Percentiles rank a stretch among this genome's conserved stretches.
phyloP scores from a whole-genome alignment of 2,113 vertebrate species.

The Rhombomys opimus region DNA sequence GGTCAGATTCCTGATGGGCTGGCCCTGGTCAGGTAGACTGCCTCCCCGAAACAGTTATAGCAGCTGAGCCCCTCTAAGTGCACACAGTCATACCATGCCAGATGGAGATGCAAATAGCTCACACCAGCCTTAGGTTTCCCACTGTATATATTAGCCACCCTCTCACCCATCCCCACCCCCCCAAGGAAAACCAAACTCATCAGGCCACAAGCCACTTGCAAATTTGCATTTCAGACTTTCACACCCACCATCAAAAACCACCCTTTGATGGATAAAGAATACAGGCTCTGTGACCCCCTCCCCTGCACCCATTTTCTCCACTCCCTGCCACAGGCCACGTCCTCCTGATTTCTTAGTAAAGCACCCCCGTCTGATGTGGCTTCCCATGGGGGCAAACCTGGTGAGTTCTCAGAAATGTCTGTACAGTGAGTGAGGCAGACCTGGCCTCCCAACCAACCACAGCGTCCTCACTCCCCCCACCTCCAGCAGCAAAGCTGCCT shows the following conservation, averaged over 20 bases:
- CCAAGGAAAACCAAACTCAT: conserved; percentile 23
- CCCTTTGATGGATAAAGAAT: background rate
- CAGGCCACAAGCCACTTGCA: conserved; percentile 2
- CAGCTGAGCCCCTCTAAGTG: background rate
- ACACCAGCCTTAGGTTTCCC: background rate
- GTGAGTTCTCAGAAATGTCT: conserved; percentile 86
- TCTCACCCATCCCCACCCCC: background rate
- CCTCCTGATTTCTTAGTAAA: conserved; percentile 81
- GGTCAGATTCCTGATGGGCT: background rate
- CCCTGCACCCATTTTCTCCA: conserved; percentile 23
- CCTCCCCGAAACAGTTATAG: background rate
- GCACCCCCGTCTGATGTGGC: conserved; percentile 50
- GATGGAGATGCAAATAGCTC: background rate
- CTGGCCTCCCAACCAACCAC: conserved; percentile 75
- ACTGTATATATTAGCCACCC: background rate
- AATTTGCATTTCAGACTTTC: background rate
- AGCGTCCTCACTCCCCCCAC: conserved; percentile 6
- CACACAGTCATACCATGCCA: background rate
- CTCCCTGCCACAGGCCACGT: conserved; percentile 77
- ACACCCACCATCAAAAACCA: conserved; percentile 49
- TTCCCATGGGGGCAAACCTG: conserved; percentile 70
- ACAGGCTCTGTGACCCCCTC: background rate
- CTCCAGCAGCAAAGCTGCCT: background rate
- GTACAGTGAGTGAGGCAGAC: conserved; percentile 68
- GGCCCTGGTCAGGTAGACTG: background rate